Base-by-base conservation (phyloP, 1,140 invertebrate species). In the Danaus plexippus region DNA sequence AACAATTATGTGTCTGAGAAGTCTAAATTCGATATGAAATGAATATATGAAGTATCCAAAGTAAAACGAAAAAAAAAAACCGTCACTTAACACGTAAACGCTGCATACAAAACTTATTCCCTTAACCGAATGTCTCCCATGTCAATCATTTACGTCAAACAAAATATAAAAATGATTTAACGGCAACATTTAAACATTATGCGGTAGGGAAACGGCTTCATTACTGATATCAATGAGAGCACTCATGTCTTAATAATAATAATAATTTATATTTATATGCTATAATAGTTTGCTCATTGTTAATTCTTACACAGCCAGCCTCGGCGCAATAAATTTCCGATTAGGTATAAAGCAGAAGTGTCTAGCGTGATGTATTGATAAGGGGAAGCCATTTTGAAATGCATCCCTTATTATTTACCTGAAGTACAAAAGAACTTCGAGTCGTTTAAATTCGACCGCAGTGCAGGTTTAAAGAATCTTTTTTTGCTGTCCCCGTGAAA, bases 131-230 rank as follows among this genome's bases (percentile, higher is more conserved):
- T 56, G 63, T 74, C 73, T 82, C 76, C 73, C 78, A 80, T 80
- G 82, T 88, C 85, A 85, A 87, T 88, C 85, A 87, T 75, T 79
- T 73, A 75, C 62, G 87, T 87, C 87, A 88, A 87, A 88, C 87
- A 87, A 87, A 87, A 77, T 83, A 85, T 88, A 85, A 88, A 87
- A 87, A 80, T 80, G 74, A 88, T 87, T 87, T 87, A 77, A 80
- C 69, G 67, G 52, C 67, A 54, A 65, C 71, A 77, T 79, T 70
- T 65, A 69, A 66, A 64, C 63, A 82, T 83, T 82, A 81, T 80
- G 73, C 53, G 72, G 72, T 61, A 67, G 67, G 64, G 57, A 77
- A 77, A 87, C 61, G 63, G 76, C 85, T 87, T 87, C 85, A 87
- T 87, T 87, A 86, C 73, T 59, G 54, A 66, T 58, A 52, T 58